phyloP scores from a whole-genome alignment of 2,888 invertebrate species.

The Didymodactylos carnosus region DNA sequence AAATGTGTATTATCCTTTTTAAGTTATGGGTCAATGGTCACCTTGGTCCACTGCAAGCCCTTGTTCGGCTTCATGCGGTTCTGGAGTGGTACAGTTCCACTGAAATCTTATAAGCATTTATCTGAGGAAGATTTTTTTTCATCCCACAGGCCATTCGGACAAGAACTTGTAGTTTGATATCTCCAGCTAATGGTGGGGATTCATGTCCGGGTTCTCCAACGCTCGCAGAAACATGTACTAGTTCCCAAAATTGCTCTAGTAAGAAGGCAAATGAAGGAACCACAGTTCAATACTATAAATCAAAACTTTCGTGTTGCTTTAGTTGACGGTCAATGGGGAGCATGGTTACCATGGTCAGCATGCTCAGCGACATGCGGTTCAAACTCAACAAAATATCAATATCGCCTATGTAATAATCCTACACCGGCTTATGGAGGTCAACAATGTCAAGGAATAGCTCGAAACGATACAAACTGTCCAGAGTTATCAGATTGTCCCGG shows the following conservation, averaged over 20 bases:
- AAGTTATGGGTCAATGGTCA: slow-evolving; percentile 29
- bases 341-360: background rate
- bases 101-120: background rate
- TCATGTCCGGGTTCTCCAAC: background rate
- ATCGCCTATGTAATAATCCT: background rate
- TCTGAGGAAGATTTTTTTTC: background rate
- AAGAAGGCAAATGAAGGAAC: background rate
- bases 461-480: background rate
- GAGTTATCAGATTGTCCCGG: background rate
- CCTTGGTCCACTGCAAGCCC: slow-evolving; percentile 63
- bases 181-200: background rate
- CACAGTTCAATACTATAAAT: too few relatives aligned
- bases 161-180: background rate
- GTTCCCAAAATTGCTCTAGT: background rate
- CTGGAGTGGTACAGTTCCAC: slow-evolving; percentile 39
- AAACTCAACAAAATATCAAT: background rate
- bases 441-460: background rate
- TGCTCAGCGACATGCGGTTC: slow-evolving; percentile 2
- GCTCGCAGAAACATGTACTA: background rate
- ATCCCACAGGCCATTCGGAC: background rate
- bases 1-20: background rate
- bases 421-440: background rate
- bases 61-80: slow-evolving; percentile 60
- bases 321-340: background rate
- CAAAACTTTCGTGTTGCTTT: background rate